Conservation (phyloP, 2,888 invertebrate species). For the Mimas tiliae region DNA sequence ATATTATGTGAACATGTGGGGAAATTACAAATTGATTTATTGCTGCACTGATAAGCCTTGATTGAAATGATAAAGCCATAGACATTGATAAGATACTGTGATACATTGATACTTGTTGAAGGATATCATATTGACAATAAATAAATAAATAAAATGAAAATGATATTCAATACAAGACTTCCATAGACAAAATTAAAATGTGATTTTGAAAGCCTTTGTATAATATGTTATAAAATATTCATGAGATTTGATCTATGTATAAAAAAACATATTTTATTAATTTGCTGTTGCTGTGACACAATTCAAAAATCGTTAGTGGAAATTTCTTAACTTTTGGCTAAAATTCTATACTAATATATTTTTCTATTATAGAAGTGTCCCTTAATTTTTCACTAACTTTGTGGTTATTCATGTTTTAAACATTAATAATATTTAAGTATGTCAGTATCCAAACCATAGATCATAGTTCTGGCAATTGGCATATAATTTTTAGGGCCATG, state of each 20-base stretch:
- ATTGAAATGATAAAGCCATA: conserved; percentile 27
- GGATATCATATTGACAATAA: conserved; percentile 44
- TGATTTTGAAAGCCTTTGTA: conserved; percentile 3
- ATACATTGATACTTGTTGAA: conserved; percentile 38
- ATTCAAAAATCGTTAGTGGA: too few relatives aligned
- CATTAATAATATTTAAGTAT: too few relatives aligned
- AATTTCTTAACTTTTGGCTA: too few relatives aligned
- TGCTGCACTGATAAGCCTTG: not conserved
- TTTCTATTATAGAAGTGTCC: too few relatives aligned
- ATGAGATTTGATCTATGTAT: not conserved
- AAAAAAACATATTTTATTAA: not conserved
- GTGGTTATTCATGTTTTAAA: too few relatives aligned
- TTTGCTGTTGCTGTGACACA: conserved; percentile 10
- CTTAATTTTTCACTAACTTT: too few relatives aligned
- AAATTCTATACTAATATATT: too few relatives aligned
- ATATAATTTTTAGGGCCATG: too few relatives aligned
- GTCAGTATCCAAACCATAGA: too few relatives aligned
- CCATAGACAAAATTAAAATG: not conserved
- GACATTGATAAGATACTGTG: conserved; percentile 43
- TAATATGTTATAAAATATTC: not conserved
- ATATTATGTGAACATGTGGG: not conserved
- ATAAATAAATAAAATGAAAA: conserved; percentile 35
- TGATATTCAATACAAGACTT: conserved; percentile 23
- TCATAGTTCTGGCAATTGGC: too few relatives aligned
- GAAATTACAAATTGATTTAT: not conserved